Conservation (phyloP, 2,888 invertebrate genomes). For the Acanthococcus lagerstroemiae region DNA sequence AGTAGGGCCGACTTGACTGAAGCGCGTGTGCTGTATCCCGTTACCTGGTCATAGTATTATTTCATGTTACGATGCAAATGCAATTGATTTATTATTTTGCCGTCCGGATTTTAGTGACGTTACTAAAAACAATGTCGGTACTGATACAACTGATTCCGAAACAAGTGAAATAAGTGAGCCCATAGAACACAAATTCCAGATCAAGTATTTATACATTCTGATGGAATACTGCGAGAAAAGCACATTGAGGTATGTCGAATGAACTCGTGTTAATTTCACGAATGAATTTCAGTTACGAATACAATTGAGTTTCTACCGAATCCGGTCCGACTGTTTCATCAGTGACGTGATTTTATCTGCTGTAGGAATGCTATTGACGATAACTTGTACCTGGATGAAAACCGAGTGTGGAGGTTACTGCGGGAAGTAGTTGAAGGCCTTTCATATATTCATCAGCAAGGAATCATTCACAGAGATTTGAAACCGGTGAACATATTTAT, state of each 20-base stretch:
- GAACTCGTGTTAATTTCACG: neutral
- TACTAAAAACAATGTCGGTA: too few species aligned
- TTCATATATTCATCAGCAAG: constrained; percentile 85
- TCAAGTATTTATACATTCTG: constrained; percentile 76
- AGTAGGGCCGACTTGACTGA: too few species aligned
- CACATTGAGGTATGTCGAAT: constrained; percentile 61
- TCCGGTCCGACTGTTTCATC: neutral
- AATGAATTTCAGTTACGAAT: too few species aligned
- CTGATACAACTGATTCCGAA: too few species aligned
- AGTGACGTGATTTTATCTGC: neutral
- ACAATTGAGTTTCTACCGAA: too few species aligned
- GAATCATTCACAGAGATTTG: constrained; percentile 74
- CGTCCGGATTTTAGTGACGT: too few species aligned
- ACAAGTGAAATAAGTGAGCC: too few species aligned
- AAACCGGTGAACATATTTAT: constrained; percentile 92
- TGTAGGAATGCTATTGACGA: constrained; percentile 72
- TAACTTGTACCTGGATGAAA: constrained; percentile 61
- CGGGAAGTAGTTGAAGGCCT: constrained; percentile 87
- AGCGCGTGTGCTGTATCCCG: too few species aligned
- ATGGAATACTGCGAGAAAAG: constrained; percentile 99
- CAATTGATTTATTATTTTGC: too few species aligned
- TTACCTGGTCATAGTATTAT: too few species aligned
- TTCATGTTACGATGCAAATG: too few species aligned
- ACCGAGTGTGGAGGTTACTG: constrained; percentile 82
- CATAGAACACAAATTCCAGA: neutral